Conservation (phyloP, 2,797 vertebrate genomes). For the Lagodon rhomboides region DNA sequence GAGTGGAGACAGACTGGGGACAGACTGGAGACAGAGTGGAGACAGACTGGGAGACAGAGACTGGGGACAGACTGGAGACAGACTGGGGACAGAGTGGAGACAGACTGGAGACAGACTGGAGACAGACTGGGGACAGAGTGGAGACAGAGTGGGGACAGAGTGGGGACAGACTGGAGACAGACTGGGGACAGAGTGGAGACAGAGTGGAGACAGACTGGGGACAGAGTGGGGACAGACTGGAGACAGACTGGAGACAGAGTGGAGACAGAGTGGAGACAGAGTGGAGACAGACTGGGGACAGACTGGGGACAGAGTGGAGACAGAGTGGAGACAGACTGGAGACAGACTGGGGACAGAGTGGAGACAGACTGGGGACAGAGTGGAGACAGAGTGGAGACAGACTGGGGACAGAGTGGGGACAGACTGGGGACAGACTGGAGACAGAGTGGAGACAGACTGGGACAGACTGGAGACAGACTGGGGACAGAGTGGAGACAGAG, state of each 20-base stretch:
- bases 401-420: neutral
- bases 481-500: neutral
- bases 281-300: neutral
- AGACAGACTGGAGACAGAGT: neutral
- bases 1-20: neutral
- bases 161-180: neutral
- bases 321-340: no score
- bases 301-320: neutral
- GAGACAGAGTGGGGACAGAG: no score
- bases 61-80: neutral
- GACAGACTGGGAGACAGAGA: no score
- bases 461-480: neutral
- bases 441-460: conserved; percentile 16
- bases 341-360: neutral
- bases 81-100: no score
- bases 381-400: no score
- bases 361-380: conserved; percentile 38
- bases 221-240: conserved; percentile 20
- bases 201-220: neutral
- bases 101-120: neutral
- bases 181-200: no score
- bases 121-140: no score
- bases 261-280: no score
- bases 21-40: neutral
- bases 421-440: conserved; percentile 11